Evolutionary conservation across 2,797 vertebrate species (phyloP).

Genomic region (Pyrocephalus nanus): DNA sequence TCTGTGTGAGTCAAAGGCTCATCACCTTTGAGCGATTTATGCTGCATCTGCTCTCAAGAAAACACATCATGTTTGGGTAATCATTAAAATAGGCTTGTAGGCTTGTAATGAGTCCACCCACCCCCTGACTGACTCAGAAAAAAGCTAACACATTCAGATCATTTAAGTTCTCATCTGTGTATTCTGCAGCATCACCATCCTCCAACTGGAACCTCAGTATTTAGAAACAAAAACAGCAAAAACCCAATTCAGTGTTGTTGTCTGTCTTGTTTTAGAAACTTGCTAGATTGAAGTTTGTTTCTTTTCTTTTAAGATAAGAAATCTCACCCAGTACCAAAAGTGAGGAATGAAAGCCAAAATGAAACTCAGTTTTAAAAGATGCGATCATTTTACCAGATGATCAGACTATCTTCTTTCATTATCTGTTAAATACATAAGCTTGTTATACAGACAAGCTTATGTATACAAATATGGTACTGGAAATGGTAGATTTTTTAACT

Average conservation of each 20-base stretch:
- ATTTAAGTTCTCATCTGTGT: not conserved
- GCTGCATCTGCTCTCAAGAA: slow-evolving; percentile 22
- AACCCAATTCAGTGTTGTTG: not conserved
- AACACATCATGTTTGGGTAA: slow-evolving; percentile 43
- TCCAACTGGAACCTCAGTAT: not conserved
- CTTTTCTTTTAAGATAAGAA: not conserved
- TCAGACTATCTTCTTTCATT: not conserved
- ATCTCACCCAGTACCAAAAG: not conserved
- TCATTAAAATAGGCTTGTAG: slow-evolving; percentile 4
- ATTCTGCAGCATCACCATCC: not conserved
- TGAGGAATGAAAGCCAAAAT: not conserved
- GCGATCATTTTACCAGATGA: not conserved
- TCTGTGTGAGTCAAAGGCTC: slow-evolving; percentile 36
- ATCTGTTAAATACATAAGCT: not conserved
- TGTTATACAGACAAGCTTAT: not conserved
- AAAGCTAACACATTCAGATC: not conserved
- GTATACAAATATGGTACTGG: not conserved
- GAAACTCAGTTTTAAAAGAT: not conserved
- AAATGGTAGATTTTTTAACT: not conserved
- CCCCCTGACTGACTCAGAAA: slow-evolving; percentile 36
- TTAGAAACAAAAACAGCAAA: not conserved
- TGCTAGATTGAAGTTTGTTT: not conserved
- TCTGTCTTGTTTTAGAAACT: not conserved
- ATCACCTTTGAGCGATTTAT: slow-evolving; percentile 48
- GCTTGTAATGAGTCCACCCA: not conserved